phyloP scores from a whole-genome alignment of 2,113 vertebrate species.

The Neolamprologus cancellatus region DNA sequence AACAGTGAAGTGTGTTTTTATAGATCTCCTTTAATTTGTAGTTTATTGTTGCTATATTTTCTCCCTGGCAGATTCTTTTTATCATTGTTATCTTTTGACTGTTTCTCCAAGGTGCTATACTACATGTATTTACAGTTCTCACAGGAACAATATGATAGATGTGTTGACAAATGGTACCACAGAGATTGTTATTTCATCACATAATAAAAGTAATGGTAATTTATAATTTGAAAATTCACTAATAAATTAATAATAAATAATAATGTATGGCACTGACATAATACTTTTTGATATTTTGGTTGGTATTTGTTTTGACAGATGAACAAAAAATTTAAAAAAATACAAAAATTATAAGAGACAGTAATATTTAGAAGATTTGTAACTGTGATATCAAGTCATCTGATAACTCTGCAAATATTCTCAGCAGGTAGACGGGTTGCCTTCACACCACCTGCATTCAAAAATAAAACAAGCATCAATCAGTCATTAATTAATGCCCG shows the following conservation, averaged over 20 bases:
- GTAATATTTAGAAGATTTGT: not conserved
- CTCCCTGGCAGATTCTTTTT: not conserved
- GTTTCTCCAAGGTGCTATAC: not conserved
- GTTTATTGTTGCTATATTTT: too few relatives aligned
- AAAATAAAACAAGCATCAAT: not conserved
- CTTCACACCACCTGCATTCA: accelerated
- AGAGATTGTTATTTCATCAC: not conserved
- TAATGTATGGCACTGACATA: not conserved
- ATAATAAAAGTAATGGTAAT: not conserved
- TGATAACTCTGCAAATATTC: accelerated
- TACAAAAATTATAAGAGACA: accelerated
- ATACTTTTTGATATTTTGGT: accelerated
- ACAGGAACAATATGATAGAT: accelerated
- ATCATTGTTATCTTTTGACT: accelerated
- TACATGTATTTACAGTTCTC: not conserved
- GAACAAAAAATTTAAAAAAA: not conserved
- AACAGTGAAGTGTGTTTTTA: too few relatives aligned
- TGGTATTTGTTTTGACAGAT: not conserved
- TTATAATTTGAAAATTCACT: accelerated
- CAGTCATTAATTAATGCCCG: not conserved
- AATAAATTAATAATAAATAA: accelerated
- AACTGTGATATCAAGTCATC: not conserved
- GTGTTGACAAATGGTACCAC: not conserved
- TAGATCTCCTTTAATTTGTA: too few relatives aligned
- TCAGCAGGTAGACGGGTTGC: accelerated